Evolutionary conservation across 2,888 invertebrate genomes (phyloP), one percentile per base, ranked within the genome.

Genomic region (Tachystola acroxantha): DNA sequence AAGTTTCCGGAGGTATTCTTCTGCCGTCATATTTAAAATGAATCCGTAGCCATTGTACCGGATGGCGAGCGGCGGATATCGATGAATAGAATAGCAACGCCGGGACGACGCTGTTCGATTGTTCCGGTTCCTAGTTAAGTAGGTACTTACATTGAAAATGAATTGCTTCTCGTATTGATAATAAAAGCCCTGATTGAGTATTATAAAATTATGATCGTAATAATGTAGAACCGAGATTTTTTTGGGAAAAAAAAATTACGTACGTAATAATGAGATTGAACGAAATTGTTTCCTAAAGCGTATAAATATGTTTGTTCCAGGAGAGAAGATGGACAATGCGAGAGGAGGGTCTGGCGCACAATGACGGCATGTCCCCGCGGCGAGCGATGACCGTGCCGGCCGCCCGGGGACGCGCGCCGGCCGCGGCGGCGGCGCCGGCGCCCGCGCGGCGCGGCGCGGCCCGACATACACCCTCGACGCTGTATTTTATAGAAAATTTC

Each of bases 321-420:
- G 68, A 67, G 68, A 73, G 69, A 80, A 63, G 72, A 86, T 84
- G 84, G 84, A 81, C 77, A 76, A 85, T 85, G 86, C 64, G 58
- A 65, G 62, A 66, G 60, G 59, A 61, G n/a, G n/a, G n/a, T n/a
- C n/a, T n/a, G 54, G 62, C 59, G 68, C 66, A 67, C 82, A 84
- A 86, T 85, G 85, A 84, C 84, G 73, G 73, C 64, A 79, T 84
- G 80, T 74, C 71, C 71, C 71, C 74, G 82, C 76, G 77, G 84
- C 82, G 76, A 76, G 77, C 80, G 77, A 76, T 73, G 78, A 75
- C 74, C 75, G 74, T 62, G 71, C 72, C 53, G 63, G 68, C 65
- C 67, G 64, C 59, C 66, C 67, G 64, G 66, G 62, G 53, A 57
- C 59, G 61, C 57, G 63, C 64, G 61, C 28, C 16, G 19, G 42